Conservation (phyloP, 2,888 invertebrate genomes). For the Euclidia mi region DNA sequence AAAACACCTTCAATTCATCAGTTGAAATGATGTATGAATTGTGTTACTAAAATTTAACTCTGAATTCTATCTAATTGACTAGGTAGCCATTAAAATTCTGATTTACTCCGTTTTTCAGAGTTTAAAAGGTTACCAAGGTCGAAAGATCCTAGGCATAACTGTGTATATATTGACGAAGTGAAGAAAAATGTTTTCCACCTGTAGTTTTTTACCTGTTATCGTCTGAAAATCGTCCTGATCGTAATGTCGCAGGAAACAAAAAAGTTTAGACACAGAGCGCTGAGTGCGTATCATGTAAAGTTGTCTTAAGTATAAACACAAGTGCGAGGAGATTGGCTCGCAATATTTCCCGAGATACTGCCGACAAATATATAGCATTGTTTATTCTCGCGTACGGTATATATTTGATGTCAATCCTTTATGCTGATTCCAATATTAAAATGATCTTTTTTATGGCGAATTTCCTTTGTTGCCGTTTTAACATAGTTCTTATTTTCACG, state of each 20-base stretch:
- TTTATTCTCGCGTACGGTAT: slow-evolving; percentile 34
- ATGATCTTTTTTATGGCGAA: slow-evolving; percentile 42
- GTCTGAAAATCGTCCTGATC: too few relatives aligned
- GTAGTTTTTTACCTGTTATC: too few relatives aligned
- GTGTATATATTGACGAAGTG: too few relatives aligned
- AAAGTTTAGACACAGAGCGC: not conserved
- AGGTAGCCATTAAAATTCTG: too few relatives aligned
- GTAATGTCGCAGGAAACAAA: not conserved
- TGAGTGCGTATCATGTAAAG: not conserved
- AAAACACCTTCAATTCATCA: too few relatives aligned
- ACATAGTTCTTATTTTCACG: slow-evolving; percentile 45
- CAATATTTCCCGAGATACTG: slow-evolving; percentile 34
- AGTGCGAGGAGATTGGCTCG: slow-evolving; percentile 37
- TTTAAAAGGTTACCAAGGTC: too few relatives aligned
- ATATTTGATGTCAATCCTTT: slow-evolving; percentile 57
- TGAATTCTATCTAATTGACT: too few relatives aligned
- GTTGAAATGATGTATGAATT: too few relatives aligned
- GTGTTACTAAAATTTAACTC: too few relatives aligned
- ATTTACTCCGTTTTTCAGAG: too few relatives aligned
- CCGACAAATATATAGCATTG: slow-evolving; percentile 24
- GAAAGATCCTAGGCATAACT: too few relatives aligned
- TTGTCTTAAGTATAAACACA: not conserved
- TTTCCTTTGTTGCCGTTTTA: slow-evolving; percentile 38
- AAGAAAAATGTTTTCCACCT: too few relatives aligned
- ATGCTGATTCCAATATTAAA: slow-evolving; percentile 58